Percentiles rank a stretch among this genome's conserved stretches.
Evolutionary conservation across 2,888 invertebrate species (phyloP).

Genomic region (Nemoura dubitans): DNA sequence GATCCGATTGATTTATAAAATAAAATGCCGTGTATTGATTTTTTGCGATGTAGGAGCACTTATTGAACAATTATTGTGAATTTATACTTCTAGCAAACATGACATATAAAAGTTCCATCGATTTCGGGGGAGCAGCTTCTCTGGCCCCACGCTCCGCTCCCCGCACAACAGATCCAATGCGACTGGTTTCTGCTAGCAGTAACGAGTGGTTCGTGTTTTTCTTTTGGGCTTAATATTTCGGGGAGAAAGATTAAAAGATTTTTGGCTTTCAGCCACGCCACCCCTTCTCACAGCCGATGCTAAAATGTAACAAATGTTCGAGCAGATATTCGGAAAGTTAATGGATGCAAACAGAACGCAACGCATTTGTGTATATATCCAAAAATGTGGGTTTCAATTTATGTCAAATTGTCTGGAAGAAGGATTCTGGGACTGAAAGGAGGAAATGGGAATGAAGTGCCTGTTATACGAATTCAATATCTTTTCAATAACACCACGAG

Average conservation of each 20-base stretch:
- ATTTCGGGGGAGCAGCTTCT: background rate
- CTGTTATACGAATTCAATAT: background rate
- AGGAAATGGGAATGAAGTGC: slow-evolving; percentile 28
- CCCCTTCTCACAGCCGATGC: background rate
- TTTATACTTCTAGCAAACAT: too few relatives aligned
- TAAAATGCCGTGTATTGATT: too few relatives aligned
- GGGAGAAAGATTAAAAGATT: slow-evolving; percentile 21
- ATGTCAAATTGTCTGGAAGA: slow-evolving; percentile 33
- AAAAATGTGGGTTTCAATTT: slow-evolving; percentile 29
- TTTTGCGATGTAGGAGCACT: background rate
- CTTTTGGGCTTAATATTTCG: slow-evolving; percentile 17
- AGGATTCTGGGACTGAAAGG: background rate
- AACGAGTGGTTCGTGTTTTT: background rate
- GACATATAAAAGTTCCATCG: background rate
- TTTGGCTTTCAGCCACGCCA: slow-evolving; percentile 23
- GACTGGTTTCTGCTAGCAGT: background rate
- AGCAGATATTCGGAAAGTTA: slow-evolving; percentile 8
- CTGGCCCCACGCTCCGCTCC: background rate
- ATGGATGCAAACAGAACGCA: slow-evolving; percentile 18
- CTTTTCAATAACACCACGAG: slow-evolving; percentile 21
- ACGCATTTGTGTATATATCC: background rate
- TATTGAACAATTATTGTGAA: too few relatives aligned
- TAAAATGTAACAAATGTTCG: slow-evolving; percentile 27
- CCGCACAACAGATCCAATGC: background rate
- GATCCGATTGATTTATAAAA: too few relatives aligned